Evolutionary conservation across 2,797 vertebrate species (phyloP).

Genomic region (Esox masquinongy): DNA sequence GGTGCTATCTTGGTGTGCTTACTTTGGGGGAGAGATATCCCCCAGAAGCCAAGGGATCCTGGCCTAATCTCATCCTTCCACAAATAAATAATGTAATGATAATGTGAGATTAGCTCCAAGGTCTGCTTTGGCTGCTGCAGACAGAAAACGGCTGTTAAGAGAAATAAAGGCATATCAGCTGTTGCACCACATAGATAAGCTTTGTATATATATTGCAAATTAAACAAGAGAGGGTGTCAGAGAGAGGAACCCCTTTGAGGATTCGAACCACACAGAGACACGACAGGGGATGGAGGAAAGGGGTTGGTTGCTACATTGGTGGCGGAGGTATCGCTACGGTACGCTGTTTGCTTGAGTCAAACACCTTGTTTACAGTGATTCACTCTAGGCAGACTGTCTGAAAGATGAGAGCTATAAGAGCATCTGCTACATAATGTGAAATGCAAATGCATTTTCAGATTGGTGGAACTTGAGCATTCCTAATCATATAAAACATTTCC

Average conservation of each 20-base stretch:
- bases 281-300: conserved; percentile 20
- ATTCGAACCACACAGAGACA: conserved; percentile 37
- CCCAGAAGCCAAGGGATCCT: conserved; percentile 49
- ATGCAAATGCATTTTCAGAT: too few species aligned
- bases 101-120: conserved; percentile 60
- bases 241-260: conserved; percentile 43
- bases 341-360: not conserved
- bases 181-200: conserved; percentile 55
- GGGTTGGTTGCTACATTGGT: conserved; percentile 33
- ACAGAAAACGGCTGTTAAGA: conserved; percentile 48
- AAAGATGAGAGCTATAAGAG: not conserved
- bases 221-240: conserved; percentile 51
- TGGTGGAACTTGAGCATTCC: too few species aligned
- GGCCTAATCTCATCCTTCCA: conserved; percentile 52
- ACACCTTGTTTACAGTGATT: not conserved
- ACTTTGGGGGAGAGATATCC: conserved; percentile 47
- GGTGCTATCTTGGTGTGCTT: conserved; percentile 46
- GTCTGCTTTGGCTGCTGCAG: conserved; percentile 61
- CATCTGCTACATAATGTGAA: too few species aligned
- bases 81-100: conserved; percentile 70
- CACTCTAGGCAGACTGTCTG: not conserved
- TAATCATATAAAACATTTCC: too few species aligned
- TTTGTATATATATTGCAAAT: conserved; percentile 74
- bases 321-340: conserved; percentile 27
- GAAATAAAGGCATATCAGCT: conserved; percentile 65